phyloP scores from a whole-genome alignment of 2,888 invertebrate species.

The Chalcosyrphus nemorum region DNA sequence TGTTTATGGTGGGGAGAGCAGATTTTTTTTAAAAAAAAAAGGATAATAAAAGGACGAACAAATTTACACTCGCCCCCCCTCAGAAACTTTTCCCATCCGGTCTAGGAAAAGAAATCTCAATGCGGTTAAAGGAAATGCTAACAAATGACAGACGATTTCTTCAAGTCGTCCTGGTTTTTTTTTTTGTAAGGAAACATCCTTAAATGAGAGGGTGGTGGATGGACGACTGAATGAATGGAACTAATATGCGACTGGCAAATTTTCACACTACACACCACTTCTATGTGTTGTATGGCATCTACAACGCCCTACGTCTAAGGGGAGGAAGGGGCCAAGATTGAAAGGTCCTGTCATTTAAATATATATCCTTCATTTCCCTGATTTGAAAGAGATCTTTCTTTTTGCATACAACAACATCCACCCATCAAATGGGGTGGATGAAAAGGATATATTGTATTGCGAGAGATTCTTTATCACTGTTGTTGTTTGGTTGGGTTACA shows the following conservation, averaged over 20 bases:
- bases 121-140: slow-evolving; percentile 62
- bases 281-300: slow-evolving; percentile 16
- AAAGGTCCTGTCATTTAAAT: slow-evolving; percentile 73
- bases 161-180: slow-evolving; percentile 8
- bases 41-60: slow-evolving; percentile 64
- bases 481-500: slow-evolving; percentile 49
- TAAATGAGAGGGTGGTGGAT: slow-evolving; percentile 34
- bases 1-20: not conserved
- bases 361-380: slow-evolving; percentile 73
- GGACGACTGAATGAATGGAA: slow-evolving; percentile 47
- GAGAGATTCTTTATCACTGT: slow-evolving; percentile 65
- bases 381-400: slow-evolving; percentile 65
- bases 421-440: slow-evolving; percentile 51
- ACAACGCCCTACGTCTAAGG: slow-evolving; percentile 20
- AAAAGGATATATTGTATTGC: slow-evolving; percentile 65
- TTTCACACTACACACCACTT: slow-evolving; percentile 68
- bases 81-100: slow-evolving; percentile 35
- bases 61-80: slow-evolving; percentile 55
- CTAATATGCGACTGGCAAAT: slow-evolving; percentile 68
- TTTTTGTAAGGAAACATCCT: slow-evolving; percentile 3
- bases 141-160: slow-evolving; percentile 69
- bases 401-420: slow-evolving; percentile 53
- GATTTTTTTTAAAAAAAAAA: slow-evolving; percentile 27
- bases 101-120: slow-evolving; percentile 11
- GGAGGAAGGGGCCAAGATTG: slow-evolving; percentile 69